phyloP scores from a whole-genome alignment of 2,113 vertebrate genomes.

The Tachysurus fulvidraco region DNA sequence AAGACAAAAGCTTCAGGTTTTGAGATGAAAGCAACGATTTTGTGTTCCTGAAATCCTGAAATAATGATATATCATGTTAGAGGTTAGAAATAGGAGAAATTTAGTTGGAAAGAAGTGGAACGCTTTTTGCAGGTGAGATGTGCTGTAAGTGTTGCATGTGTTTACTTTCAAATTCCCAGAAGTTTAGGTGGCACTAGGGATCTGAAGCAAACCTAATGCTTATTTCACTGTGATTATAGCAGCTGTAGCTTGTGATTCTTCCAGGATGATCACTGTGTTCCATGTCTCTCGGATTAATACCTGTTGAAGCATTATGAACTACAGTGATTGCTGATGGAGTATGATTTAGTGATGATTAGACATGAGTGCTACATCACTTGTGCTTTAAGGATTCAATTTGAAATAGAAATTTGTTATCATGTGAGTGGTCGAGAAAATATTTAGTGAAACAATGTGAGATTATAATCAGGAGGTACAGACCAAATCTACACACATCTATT shows the following conservation, averaged over 20 bases:
- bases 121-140: not conserved
- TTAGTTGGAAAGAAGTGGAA: not conserved
- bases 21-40: not conserved
- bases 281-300: not conserved
- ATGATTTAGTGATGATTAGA: not conserved
- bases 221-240: not conserved
- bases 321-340: not conserved
- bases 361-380: not conserved
- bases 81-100: not conserved
- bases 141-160: slow-evolving; percentile 13
- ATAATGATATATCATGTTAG: not conserved
- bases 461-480: not conserved
- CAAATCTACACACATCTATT: not conserved
- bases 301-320: slow-evolving; percentile 30
- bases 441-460: not conserved
- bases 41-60: not conserved
- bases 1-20: not conserved
- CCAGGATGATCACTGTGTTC: not conserved
- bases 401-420: not conserved
- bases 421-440: not conserved
- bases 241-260: not conserved
- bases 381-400: not conserved
- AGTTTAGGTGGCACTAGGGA: slow-evolving; percentile 12
- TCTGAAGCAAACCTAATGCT: not conserved
- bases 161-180: slow-evolving; percentile 24